Conservation (phyloP, 2,888 invertebrate species). For the Scelioninae gen. 2 region DNA sequence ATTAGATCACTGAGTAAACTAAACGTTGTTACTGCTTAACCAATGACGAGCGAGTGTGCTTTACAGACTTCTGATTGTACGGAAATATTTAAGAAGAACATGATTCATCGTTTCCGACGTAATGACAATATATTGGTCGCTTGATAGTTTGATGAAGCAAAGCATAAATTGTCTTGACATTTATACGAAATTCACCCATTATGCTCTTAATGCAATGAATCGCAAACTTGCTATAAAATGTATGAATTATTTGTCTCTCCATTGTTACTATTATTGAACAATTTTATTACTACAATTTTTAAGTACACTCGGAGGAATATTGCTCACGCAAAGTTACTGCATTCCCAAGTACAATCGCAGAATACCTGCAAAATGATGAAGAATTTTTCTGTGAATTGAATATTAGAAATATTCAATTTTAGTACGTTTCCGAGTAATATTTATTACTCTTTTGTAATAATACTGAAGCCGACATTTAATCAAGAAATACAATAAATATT, state of each 20-base stretch:
- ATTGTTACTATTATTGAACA: constrained; percentile 14
- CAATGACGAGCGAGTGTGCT: background rate
- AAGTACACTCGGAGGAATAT: too few species aligned
- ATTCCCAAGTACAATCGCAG: too few species aligned
- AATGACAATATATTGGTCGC: constrained; percentile 1
- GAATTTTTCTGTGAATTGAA: too few species aligned
- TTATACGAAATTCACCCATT: constrained; percentile 2
- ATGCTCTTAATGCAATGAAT: constrained; percentile 12
- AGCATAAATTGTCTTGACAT: constrained; percentile 2
- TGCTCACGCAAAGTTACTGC: too few species aligned
- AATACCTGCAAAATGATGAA: too few species aligned
- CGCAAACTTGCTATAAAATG: constrained; percentile 1
- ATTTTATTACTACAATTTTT: too few species aligned
- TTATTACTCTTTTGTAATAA: too few species aligned
- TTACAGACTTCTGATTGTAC: constrained; percentile 1
- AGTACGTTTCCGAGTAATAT: too few species aligned
- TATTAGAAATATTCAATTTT: too few species aligned
- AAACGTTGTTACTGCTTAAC: background rate
- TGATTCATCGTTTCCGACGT: background rate
- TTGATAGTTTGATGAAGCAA: constrained; percentile 1
- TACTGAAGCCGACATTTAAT: too few species aligned
- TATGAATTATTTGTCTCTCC: constrained; percentile 26
- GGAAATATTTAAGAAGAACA: too few species aligned
- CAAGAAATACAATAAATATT: too few species aligned
- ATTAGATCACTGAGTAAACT: constrained; percentile 2